Evolutionary conservation across 2,888 invertebrate species (phyloP).

Genomic region (Orthosia cruda): DNA sequence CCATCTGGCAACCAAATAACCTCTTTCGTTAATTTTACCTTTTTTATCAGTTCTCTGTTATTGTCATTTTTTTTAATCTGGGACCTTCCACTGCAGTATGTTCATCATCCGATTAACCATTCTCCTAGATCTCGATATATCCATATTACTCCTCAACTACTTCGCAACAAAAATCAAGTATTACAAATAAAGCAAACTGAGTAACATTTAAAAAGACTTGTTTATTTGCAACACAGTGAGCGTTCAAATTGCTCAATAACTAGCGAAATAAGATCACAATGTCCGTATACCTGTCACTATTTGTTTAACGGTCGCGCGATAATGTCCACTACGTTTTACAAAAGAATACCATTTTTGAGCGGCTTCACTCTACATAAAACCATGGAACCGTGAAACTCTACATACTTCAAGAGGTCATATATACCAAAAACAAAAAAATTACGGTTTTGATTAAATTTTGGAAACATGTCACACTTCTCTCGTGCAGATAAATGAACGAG

Average conservation of each 20-base stretch:
- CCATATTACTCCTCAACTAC: background rate
- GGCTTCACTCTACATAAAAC: background rate
- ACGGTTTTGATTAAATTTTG: too few species aligned
- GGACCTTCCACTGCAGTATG: background rate
- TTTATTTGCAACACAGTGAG: slow-evolving; percentile 54
- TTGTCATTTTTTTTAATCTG: background rate
- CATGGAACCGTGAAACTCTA: too few species aligned
- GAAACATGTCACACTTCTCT: too few species aligned
- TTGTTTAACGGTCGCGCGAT: slow-evolving; percentile 11
- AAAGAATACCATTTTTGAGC: background rate
- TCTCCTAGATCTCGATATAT: background rate
- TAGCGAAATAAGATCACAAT: slow-evolving; percentile 52
- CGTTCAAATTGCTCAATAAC: slow-evolving; percentile 46
- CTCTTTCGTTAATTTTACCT: background rate
- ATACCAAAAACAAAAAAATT: too few species aligned
- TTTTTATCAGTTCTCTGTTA: too few species aligned
- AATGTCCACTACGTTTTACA: background rate
- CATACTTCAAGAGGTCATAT: too few species aligned
- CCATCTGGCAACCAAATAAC: background rate
- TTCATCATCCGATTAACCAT: background rate
- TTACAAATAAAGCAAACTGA: slow-evolving; percentile 32
- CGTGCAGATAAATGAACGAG: too few species aligned
- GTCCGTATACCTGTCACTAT: slow-evolving; percentile 39
- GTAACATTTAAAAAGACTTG: slow-evolving; percentile 42
- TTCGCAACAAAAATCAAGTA: slow-evolving; percentile 33